Base-by-base conservation (phyloP, 1,140 invertebrate genomes). In the Phocides pigmalion region DNA sequence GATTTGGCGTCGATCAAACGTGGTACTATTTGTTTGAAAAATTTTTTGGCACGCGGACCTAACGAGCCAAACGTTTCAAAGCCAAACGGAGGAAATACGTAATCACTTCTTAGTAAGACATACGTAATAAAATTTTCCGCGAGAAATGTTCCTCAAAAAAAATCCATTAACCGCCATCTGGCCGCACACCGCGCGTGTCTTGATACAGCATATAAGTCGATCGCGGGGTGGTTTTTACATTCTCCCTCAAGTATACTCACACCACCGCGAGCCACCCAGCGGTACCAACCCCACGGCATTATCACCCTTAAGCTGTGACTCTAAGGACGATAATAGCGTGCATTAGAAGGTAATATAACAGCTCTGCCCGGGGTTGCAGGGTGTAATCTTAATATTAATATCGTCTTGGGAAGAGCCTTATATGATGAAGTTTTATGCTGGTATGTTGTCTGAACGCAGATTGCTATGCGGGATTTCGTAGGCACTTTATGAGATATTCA, bases 221-320 rank as follows among this genome's bases (percentile, higher is more conserved):
- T 90, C 88, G 88, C 85, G 86, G 82, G 88, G 88, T 90, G 88
- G 88, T 90, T 90, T 90, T 90, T 90, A 89, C 87, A 90, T 89
- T 84, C 81, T 64, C 85, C 85, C 82, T 74, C 81, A 85, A 87
- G 84, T 80, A 78, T 70, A 84, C 87, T 71, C 86, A 83, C 56
- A 72, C 84, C 64, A 64, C 65, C 65, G 67, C 76, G 70, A 62
- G 25, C 64, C 72, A 54, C 73, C 79, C 70, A 17, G n/a, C 25
- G 62, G 49, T 15, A 8, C 9, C 17, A 63, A 4, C 42, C 41
- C 9, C 70, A 74, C 12, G 6, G 20, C 4, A 83, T 63, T 42
- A 15, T 32, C 44, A 65, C 65, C 70, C 63, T 58, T 81, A 73
- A 4, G 0, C 0, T 5, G 9, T 8, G 0, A 0, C 0, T 0